Conservation (phyloP, 1,140 invertebrate species). For the Drosophila melanica region DNA sequence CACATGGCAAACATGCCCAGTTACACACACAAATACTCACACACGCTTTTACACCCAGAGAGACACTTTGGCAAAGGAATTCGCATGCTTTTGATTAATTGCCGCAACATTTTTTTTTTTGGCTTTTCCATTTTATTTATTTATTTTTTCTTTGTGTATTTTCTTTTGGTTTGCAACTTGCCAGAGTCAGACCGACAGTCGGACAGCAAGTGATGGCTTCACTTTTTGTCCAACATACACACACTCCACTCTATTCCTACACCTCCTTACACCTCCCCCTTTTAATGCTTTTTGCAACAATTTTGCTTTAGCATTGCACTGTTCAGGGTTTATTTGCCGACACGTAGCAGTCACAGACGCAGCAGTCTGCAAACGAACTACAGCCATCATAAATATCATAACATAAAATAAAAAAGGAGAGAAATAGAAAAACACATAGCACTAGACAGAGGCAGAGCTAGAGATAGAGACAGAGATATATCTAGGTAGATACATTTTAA, state of each 20-base stretch:
- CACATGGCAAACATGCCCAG: constrained; percentile 25
- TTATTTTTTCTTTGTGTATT: neutral
- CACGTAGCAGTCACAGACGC: constrained; percentile 61
- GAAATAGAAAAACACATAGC: neutral
- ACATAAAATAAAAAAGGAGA: constrained; percentile 51
- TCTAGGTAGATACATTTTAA: neutral
- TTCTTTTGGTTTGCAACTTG: constrained; percentile 23
- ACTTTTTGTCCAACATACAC: constrained; percentile 32
- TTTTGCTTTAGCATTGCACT: constrained; percentile 61
- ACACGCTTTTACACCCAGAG: constrained; percentile 23
- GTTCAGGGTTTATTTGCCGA: constrained; percentile 75
- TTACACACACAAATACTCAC: constrained; percentile 26
- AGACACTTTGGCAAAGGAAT: constrained; percentile 68
- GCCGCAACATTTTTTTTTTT: constrained; percentile 76
- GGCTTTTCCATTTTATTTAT: constrained; percentile 10
- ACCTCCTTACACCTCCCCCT: constrained; percentile 18
- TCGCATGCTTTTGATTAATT: constrained; percentile 80
- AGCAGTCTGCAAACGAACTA: constrained; percentile 37
- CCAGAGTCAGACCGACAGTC: constrained; percentile 19
- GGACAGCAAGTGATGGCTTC: constrained; percentile 56
- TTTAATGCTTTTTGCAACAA: constrained; percentile 39
- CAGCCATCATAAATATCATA: constrained; percentile 77
- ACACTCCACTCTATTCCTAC: neutral
- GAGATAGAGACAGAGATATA: neutral
- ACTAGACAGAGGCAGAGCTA: neutral